Base-by-base conservation (phyloP, 37 sponge, comb jelly and placozoan species). In the Aphrocallistes beatrix region DNA sequence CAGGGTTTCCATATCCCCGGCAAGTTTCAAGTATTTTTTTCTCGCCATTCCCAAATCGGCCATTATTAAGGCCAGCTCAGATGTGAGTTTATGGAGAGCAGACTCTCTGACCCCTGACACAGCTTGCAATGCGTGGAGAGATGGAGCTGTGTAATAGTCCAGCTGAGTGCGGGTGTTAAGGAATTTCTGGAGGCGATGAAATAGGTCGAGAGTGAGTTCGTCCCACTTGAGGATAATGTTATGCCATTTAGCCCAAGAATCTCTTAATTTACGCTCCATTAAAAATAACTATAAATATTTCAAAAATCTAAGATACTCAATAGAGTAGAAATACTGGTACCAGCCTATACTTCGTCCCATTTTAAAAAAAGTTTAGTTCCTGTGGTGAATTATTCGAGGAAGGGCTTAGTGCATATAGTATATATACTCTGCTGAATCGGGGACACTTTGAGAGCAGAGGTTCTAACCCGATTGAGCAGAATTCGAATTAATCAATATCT, bases 171-270 rank as follows among this genome's bases (percentile, higher is more conserved):
- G 21, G 34, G 8, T 60, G 34, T 60, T 60, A 19, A 60, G n/a
- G 6, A 60, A 60, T 13, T 60, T 60, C 21, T 60, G 75, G n/a
- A 60, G 21, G 10, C 3, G 75, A 60, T 60, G 25, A 28, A 60
- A 60, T 6, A 30, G 10, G 3, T 60, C 75, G 25, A 32, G 25
- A 60, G 10, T 60, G 25, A 60, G 34, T 60, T 60, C 75, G 21
- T 60, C 75, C 75, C 75, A 60, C 75, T 13, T 60, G 75, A 60
- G 34, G 21, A 60, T 28, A 32, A 60, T 3, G 21, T 60, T 60
- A 28, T 60, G 75, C 75, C 75, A 60, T 60, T 60, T 60, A 19
- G 75, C 75, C 75, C 75, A 60, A 28, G 75, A 60, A 60, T 60
- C 75, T 28, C n/a, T 60, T 30, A 60, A 13, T 60, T 60, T 60